Percentiles rank a stretch among this genome's conserved stretches.
Conservation (phyloP, 2,888 invertebrate genomes). For the Drosophila borborema region DNA sequence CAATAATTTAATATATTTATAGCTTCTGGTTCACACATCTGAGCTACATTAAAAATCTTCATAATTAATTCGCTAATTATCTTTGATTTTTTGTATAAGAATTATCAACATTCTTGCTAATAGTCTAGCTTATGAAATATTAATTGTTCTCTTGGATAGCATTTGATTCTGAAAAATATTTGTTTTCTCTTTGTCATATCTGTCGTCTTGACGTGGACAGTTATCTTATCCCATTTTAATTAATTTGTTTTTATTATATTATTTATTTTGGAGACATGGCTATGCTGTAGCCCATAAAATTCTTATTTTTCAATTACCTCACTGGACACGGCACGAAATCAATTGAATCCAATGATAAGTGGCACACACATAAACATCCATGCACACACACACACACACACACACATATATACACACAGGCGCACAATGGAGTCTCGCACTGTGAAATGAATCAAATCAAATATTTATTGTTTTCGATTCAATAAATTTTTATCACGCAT, state of each 20-base stretch:
- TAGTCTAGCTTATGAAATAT: neutral
- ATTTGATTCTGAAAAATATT: neutral
- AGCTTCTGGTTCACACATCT: too few species aligned
- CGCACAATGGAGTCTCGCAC: constrained; percentile 26
- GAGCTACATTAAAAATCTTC: too few species aligned
- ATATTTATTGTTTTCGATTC: constrained; percentile 80
- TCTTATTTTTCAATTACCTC: constrained; percentile 68
- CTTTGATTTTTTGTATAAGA: too few species aligned
- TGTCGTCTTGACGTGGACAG: neutral
- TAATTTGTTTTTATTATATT: constrained; percentile 4
- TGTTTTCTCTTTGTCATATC: neutral
- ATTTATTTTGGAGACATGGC: constrained; percentile 1
- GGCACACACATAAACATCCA: constrained; percentile 5
- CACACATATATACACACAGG: constrained; percentile 4
- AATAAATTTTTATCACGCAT: constrained; percentile 79
- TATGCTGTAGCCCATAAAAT: constrained; percentile 26
- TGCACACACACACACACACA: neutral
- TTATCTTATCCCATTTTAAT: constrained; percentile 2
- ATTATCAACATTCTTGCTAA: too few species aligned
- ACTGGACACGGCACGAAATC: constrained; percentile 55
- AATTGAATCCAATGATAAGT: constrained; percentile 67
- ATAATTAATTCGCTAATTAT: too few species aligned
- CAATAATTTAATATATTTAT: too few species aligned
- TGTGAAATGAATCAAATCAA: constrained; percentile 77
- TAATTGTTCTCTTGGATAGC: neutral